phyloP scores from a whole-genome alignment of 2,888 invertebrate species.

The Tetropium fuscum region DNA sequence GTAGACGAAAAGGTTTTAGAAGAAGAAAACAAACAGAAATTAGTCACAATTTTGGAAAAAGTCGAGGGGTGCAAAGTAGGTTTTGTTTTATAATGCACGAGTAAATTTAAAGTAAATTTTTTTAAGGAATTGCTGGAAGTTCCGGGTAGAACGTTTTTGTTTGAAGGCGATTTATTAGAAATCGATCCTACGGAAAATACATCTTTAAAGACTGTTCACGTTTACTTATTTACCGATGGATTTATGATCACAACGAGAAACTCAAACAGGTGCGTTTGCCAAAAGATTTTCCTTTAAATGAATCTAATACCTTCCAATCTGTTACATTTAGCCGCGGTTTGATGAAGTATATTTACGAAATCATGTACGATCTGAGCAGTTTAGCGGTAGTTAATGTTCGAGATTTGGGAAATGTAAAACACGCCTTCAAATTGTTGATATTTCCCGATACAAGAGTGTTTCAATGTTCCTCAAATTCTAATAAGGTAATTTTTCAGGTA shows the following conservation, averaged over 20 bases:
- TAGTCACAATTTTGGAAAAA: slow-evolving; percentile 83
- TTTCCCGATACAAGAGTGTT: slow-evolving; percentile 94
- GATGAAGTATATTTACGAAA: slow-evolving; percentile 86
- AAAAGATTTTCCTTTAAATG: no score
- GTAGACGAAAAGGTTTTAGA: slow-evolving; percentile 65
- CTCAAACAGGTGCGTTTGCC: slow-evolving; percentile 74
- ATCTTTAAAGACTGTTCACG: slow-evolving; percentile 88
- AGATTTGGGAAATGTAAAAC: slow-evolving; percentile 89
- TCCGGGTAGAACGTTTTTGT: slow-evolving; percentile 81
- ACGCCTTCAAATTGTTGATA: slow-evolving; percentile 94
- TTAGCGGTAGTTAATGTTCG: slow-evolving; percentile 94
- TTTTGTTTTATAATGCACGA: neutral
- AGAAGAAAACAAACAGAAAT: slow-evolving; percentile 72
- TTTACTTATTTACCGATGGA: slow-evolving; percentile 93
- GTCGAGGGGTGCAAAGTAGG: slow-evolving; percentile 86
- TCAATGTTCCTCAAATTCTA: slow-evolving; percentile 84
- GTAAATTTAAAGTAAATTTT: slow-evolving; percentile 13
- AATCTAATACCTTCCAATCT: neutral
- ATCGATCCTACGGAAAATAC: slow-evolving; percentile 89
- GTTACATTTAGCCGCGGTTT: slow-evolving; percentile 73
- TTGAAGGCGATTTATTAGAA: slow-evolving; percentile 93
- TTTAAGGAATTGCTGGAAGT: slow-evolving; percentile 79
- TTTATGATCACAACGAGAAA: slow-evolving; percentile 90
- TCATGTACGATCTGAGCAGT: slow-evolving; percentile 86
- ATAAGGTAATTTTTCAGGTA: slow-evolving; percentile 60